Percentiles rank a stretch among this genome's conserved stretches.
Conservation (phyloP, 2,888 invertebrate genomes). For the Abscondita cerata region DNA sequence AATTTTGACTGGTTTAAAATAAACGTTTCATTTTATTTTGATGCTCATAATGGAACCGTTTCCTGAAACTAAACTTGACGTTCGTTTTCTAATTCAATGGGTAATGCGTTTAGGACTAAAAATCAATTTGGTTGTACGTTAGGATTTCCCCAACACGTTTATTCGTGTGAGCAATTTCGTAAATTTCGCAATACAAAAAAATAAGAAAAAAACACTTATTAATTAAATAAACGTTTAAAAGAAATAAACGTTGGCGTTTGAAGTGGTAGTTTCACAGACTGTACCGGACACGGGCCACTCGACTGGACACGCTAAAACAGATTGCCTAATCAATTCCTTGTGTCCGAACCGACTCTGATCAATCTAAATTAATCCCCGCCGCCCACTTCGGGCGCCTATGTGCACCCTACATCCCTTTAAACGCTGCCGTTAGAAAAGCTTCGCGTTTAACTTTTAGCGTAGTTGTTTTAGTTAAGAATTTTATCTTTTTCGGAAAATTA, state of each 20-base stretch:
- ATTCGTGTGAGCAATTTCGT: too few relatives aligned
- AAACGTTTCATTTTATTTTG: too few relatives aligned
- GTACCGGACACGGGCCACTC: slow-evolving; percentile 58
- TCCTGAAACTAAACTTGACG: too few relatives aligned
- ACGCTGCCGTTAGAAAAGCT: slow-evolving; percentile 56
- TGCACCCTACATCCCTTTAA: slow-evolving; percentile 47
- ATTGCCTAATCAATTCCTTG: slow-evolving; percentile 63
- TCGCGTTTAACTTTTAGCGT: slow-evolving; percentile 29
- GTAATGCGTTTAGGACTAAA: too few relatives aligned
- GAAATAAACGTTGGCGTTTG: slow-evolving; percentile 21
- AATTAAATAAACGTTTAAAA: neutral
- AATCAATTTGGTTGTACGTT: too few relatives aligned
- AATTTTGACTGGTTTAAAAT: too few relatives aligned
- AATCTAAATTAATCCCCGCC: slow-evolving; percentile 62
- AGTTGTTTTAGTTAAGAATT: too few relatives aligned
- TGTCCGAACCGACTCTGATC: slow-evolving; percentile 60
- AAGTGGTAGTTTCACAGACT: slow-evolving; percentile 32
- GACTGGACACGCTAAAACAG: slow-evolving; percentile 62
- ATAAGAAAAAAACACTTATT: too few relatives aligned
- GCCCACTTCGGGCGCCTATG: slow-evolving; percentile 47
- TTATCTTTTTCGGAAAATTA: slow-evolving; percentile 7
- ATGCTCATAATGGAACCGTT: too few relatives aligned
- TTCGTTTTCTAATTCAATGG: too few relatives aligned
- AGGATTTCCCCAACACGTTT: too few relatives aligned
- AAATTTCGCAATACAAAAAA: too few relatives aligned